These are phyloP conservation scores for Sinocyclocheilus anophthalmus DNA, from an alignment of 2,113 vertebrate genomes.

Conservation along the genomic window DNA sequence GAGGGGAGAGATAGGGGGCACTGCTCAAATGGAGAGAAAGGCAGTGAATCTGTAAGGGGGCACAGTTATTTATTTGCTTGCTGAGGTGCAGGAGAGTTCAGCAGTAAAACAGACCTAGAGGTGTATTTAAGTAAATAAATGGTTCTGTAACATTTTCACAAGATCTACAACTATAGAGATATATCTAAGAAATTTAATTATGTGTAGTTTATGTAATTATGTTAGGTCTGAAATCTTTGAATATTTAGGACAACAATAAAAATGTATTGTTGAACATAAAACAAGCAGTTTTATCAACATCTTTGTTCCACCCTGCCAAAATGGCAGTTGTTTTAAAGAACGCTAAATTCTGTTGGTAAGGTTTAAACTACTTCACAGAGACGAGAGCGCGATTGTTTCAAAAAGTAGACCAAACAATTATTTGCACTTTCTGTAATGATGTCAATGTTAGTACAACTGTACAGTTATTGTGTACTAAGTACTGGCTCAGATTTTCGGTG, in stretches of 20 bases:
- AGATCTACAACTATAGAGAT: neutral
- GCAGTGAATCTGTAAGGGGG: conserved; percentile 13
- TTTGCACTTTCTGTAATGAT: neutral
- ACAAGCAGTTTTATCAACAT: too few relatives aligned
- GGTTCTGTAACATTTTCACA: neutral
- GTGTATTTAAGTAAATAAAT: conserved; percentile 14
- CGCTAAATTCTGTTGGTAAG: neutral
- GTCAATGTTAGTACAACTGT: neutral
- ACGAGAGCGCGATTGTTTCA: too few relatives aligned
- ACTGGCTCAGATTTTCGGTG: neutral
- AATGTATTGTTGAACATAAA: neutral
- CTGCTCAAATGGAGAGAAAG: conserved; percentile 46
- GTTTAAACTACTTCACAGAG: neutral
- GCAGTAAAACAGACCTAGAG: neutral
- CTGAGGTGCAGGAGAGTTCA: conserved; percentile 11
- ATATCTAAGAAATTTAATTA: neutral
- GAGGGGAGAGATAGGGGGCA: conserved; percentile 4
- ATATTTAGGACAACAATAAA: neutral
- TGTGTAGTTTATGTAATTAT: neutral
- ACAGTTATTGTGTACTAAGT: neutral
- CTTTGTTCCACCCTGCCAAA: too few relatives aligned
- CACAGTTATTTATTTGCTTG: conserved; percentile 52
- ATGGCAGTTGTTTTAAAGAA: neutral
- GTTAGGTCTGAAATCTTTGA: neutral
- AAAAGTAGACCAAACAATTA: neutral